A percentile compares a stretch with the other conserved stretches of the same genome.
Conservation (phyloP, 2,113 vertebrate species). For the Octodon degus region DNA sequence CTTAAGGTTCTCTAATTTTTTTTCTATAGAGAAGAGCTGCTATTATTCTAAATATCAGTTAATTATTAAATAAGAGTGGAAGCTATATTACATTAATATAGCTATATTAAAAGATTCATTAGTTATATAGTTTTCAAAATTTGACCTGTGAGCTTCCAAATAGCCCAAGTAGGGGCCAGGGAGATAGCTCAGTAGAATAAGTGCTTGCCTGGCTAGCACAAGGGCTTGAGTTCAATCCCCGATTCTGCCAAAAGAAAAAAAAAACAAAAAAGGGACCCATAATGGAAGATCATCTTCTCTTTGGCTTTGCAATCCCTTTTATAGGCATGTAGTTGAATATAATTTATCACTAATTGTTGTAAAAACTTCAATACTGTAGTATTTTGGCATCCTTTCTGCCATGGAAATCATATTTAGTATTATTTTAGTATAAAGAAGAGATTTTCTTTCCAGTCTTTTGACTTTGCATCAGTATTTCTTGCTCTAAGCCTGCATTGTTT, state of each 20-base stretch:
- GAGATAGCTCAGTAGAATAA: too few relatives aligned
- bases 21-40: background rate
- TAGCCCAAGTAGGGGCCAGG: background rate
- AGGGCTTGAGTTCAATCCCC: too few relatives aligned
- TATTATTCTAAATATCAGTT: background rate
- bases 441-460: background rate
- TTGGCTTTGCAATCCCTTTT: background rate
- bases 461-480: background rate
- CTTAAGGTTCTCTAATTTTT: background rate
- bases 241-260: too few relatives aligned
- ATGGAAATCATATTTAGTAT: background rate
- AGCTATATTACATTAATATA: background rate
- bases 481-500: background rate
- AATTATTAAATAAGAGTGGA: background rate
- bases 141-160: background rate
- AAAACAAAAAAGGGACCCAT: background rate
- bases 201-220: too few relatives aligned
- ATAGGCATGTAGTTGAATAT: background rate
- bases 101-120: background rate
- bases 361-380: background rate
- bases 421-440: background rate
- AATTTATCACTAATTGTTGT: constrained; percentile 33
- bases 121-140: background rate
- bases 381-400: background rate
- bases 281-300: background rate